Evolutionary conservation across 2,113 vertebrate genomes (phyloP).

Genomic region (Cyphomyrus plagiostoma): DNA sequence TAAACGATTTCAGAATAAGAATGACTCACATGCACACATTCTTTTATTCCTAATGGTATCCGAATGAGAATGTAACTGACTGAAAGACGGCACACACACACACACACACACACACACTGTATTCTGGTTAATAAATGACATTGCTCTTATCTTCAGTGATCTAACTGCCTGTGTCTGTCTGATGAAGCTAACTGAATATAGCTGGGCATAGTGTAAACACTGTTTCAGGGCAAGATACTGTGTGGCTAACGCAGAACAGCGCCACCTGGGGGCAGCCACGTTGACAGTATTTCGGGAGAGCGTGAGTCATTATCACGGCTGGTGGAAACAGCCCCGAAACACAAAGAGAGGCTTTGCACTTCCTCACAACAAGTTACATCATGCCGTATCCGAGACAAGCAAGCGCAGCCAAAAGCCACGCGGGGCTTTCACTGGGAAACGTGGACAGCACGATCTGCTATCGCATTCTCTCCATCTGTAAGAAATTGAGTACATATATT

Average conservation of each 20-base stretch:
- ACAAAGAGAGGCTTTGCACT: background rate
- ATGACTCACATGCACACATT: background rate
- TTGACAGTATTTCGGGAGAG: background rate
- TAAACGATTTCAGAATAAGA: background rate
- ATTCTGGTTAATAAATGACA: slow-evolving; percentile 35
- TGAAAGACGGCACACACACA: background rate
- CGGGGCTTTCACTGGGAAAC: background rate
- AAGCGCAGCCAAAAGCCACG: background rate
- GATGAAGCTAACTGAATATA: background rate
- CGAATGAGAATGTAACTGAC: background rate
- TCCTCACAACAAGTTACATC: background rate
- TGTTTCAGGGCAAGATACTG: background rate
- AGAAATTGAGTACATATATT: background rate
- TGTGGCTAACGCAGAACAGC: background rate
- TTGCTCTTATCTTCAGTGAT: too few species aligned
- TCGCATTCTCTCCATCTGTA: background rate
- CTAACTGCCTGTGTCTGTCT: background rate
- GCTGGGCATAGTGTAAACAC: background rate
- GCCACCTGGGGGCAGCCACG: background rate
- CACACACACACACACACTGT: background rate
- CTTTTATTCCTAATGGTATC: background rate
- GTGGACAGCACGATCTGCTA: background rate
- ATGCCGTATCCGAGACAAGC: background rate
- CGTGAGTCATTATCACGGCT: slow-evolving; percentile 7
- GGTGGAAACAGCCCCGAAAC: background rate